Percentiles rank a stretch among this genome's conserved stretches.
These are phyloP conservation scores for Baccha elongata DNA, from an alignment of 2,888 invertebrate genomes.

Conservation along the genomic window DNA sequence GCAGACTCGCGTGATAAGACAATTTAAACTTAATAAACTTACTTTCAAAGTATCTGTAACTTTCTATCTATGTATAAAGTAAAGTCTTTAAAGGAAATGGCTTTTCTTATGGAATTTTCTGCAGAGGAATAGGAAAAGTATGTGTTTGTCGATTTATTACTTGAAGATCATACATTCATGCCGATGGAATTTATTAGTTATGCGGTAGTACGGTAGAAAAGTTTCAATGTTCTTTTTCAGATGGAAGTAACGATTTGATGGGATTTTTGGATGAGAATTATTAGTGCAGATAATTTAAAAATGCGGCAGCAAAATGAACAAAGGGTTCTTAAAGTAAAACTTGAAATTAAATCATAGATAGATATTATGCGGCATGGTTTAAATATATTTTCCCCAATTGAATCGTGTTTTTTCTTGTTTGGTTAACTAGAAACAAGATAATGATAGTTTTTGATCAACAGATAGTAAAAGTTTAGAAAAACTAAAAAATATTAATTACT, in stretches of 20 bases:
- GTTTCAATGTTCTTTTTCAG: constrained; percentile 27
- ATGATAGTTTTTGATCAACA: too few species aligned
- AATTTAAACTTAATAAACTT: constrained; percentile 68
- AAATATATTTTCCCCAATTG: too few species aligned
- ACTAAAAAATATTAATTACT: too few species aligned
- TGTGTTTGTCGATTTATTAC: constrained; percentile 60
- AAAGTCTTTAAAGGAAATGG: constrained; percentile 8
- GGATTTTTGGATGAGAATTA: constrained; percentile 15
- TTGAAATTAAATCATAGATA: too few species aligned
- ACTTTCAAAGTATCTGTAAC: constrained; percentile 39
- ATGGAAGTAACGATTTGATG: constrained; percentile 23
- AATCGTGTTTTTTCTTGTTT: too few species aligned
- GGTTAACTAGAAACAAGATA: too few species aligned
- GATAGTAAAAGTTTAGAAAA: too few species aligned
- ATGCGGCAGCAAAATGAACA: constrained; percentile 8
- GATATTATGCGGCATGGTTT: too few species aligned
- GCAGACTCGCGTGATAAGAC: constrained; percentile 71
- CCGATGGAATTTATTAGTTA: constrained; percentile 61
- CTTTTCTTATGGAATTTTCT: constrained; percentile 25
- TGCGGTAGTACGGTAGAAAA: constrained; percentile 39
- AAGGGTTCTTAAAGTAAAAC: background rate
- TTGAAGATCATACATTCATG: constrained; percentile 51
- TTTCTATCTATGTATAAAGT: too few species aligned
- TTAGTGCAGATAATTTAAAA: constrained; percentile 15
- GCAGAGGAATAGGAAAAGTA: background rate